Base-by-base conservation (phyloP, 1,140 invertebrate genomes). In the Formica exsecta region DNA sequence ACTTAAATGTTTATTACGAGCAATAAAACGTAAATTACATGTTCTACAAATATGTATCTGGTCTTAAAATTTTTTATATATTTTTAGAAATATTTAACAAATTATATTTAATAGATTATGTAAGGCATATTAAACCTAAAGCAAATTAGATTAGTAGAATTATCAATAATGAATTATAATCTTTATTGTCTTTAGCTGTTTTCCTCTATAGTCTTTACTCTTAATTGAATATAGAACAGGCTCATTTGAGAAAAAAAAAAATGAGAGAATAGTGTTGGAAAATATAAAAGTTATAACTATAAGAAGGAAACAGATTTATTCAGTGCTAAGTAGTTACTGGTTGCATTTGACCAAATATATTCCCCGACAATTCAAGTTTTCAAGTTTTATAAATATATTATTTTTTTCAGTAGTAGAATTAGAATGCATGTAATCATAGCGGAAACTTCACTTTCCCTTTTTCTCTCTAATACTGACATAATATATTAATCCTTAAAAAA, bases 401-500 rank as follows among this genome's bases (percentile, higher is more conserved):
- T 79, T 19, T 13, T 4, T 65, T 65, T 38, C 0, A 48, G 0
- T 29, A 77, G 1, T 6, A 5, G 19, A 73, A 22, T 51, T 54
- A 65, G 2, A 22, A 11, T 19, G 3, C 32, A 16, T 9, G 1
- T 32, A 0, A 32, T 32, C 9, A 36, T 22, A 75, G 25, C 6
- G 4, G 16, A 29, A 38, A 64, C 19, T 57, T 57, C 11, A n/a
- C 2, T n/a, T 25, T 62, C 4, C 16, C 2, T 3, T 22, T 22
- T 22, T 59, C 9, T 59, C 3, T 44, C 41, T 44, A 41, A 41
- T 41, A 41, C 38, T 41, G 38, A 41, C n/a, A 57, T 59, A 74
- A 74, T 73, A 36, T 74, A 59, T 61, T 44, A 64, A 76, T 62
- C 32, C 0, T 44, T 62, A 32, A n/a, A n/a, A 48, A 9, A 44